A percentile compares a stretch with the other conserved stretches of the same genome.
These are phyloP conservation scores for Protodeltote pygarga DNA, from an alignment of 2,888 invertebrate species.

Conservation along the genomic window DNA sequence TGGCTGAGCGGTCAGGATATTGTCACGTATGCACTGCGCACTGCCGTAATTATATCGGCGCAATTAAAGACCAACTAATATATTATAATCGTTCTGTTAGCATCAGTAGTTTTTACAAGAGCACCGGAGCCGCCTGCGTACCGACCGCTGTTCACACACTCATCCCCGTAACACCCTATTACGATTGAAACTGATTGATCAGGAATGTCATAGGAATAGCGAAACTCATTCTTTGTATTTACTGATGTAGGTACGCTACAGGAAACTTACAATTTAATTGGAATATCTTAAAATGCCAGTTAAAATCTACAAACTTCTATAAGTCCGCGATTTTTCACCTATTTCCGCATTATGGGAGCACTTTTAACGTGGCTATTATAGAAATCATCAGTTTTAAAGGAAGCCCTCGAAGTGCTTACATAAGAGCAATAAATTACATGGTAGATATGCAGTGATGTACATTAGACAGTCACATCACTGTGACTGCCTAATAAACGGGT, in stretches of 20 bases:
- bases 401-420: constrained; percentile 34
- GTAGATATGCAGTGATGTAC: constrained; percentile 68
- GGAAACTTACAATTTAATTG: too few relatives aligned
- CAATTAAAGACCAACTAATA: constrained; percentile 86
- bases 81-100: constrained; percentile 86
- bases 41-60: constrained; percentile 84
- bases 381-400: constrained; percentile 32
- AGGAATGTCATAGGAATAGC: constrained; percentile 63
- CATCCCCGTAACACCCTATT: constrained; percentile 69
- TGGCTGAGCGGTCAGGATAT: constrained; percentile 78
- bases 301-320: neutral
- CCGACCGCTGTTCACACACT: constrained; percentile 67
- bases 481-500: constrained; percentile 84
- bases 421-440: constrained; percentile 62
- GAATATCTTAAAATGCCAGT: too few relatives aligned
- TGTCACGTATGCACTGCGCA: constrained; percentile 82
- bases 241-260: constrained; percentile 3
- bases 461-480: constrained; percentile 77
- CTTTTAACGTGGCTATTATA: constrained; percentile 5
- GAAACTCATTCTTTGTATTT: constrained; percentile 24
- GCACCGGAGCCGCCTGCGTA: constrained; percentile 69
- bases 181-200: constrained; percentile 68
- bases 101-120: constrained; percentile 80
- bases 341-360: constrained; percentile 7
- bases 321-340: neutral